Percentiles rank a stretch among this genome's conserved stretches.
These are phyloP conservation scores for Gallinago jamesoni DNA, from an alignment of 2,113 vertebrate species.

Conservation along the genomic window DNA sequence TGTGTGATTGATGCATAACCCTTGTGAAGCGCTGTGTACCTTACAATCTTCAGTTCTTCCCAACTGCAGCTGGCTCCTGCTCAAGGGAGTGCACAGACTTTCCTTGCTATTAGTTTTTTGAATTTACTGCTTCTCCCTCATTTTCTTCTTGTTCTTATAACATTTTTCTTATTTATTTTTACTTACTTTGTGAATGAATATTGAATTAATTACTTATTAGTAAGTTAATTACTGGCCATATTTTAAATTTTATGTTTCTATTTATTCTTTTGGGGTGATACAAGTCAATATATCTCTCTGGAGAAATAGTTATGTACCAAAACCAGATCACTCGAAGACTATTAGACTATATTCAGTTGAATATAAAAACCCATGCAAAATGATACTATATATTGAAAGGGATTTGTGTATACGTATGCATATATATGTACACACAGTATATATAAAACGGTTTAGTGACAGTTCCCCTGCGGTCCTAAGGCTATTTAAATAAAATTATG, in stretches of 20 bases:
- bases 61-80: neutral
- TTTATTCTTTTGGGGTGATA: neutral
- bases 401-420: neutral
- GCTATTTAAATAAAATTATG: neutral
- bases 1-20: neutral
- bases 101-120: neutral
- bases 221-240: neutral
- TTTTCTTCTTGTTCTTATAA: neutral
- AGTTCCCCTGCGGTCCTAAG: neutral
- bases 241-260: neutral
- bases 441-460: neutral
- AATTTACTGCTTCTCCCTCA: neutral
- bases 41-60: neutral
- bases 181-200: neutral
- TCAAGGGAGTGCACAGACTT: neutral
- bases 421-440: neutral
- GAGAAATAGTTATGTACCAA: neutral
- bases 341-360: neutral
- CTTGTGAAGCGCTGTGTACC: neutral
- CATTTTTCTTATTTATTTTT: neutral
- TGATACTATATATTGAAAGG: neutral
- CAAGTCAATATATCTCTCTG: neutral
- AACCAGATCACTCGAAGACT: neutral
- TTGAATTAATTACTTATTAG: neutral
- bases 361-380: neutral